phyloP scores from a whole-genome alignment of 2,113 vertebrate species.

The Gasterosteus aculeatus region DNA sequence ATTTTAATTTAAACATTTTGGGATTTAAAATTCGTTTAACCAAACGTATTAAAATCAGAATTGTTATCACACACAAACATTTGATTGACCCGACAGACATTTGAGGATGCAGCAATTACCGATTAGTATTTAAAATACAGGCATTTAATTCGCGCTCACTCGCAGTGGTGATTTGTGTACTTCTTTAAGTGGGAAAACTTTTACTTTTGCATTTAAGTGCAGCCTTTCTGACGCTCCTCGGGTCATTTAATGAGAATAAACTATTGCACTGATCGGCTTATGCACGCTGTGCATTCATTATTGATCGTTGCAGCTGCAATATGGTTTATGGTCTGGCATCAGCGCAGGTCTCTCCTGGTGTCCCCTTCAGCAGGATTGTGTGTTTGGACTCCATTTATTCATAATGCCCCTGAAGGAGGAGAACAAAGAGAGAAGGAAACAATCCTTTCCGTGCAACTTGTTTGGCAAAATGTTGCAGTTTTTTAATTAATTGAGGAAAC shows the following conservation, averaged over 20 bases:
- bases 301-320: conserved; percentile 72
- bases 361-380: conserved; percentile 64
- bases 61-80: neutral
- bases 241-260: too few species aligned
- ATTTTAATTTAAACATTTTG: neutral
- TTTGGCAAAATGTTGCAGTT: conserved; percentile 68
- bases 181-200: neutral
- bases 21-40: neutral
- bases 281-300: too few species aligned
- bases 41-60: neutral
- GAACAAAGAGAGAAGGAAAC: conserved; percentile 42
- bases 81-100: neutral
- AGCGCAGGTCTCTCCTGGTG: conserved; percentile 44
- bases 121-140: too few species aligned
- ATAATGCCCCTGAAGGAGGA: conserved; percentile 36
- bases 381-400: conserved; percentile 53
- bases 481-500: conserved; percentile 82
- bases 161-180: neutral
- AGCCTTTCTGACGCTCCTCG: too few species aligned
- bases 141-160: neutral
- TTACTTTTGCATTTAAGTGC: too few species aligned
- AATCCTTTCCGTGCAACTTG: conserved; percentile 40
- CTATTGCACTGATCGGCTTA: too few species aligned
- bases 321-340: conserved; percentile 27
- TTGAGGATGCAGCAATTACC: neutral